Conservation (phyloP, 2,888 invertebrate species). For the Xestobium rufovillosum region DNA sequence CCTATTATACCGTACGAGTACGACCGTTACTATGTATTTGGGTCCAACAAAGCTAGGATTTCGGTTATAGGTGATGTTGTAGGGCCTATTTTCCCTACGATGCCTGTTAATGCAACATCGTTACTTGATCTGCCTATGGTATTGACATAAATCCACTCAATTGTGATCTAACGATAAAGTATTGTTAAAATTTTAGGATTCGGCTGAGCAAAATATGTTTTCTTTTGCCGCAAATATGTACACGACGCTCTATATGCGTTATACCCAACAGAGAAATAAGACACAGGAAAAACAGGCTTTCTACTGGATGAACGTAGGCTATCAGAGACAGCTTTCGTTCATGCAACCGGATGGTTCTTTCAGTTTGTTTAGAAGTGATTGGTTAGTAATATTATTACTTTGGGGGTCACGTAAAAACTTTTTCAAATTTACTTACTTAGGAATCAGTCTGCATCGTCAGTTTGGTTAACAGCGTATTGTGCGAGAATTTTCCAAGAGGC, state of each 20-base stretch:
- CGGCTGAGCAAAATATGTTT: constrained; percentile 93
- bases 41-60: constrained; percentile 79
- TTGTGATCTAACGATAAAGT: constrained; percentile 7
- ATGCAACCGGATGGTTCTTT: constrained; percentile 89
- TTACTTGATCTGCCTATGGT: constrained; percentile 70
- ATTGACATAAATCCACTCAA: constrained; percentile 1
- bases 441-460: constrained; percentile 80
- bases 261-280: constrained; percentile 79
- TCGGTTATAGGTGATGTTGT: constrained; percentile 86
- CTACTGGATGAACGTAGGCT: constrained; percentile 80
- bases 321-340: constrained; percentile 85
- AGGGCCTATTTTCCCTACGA: constrained; percentile 85
- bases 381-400: constrained; percentile 48
- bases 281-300: constrained; percentile 76
- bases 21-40: constrained; percentile 87
- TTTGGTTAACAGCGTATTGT: constrained; percentile 90
- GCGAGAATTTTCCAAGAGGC: constrained; percentile 85
- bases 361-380: constrained; percentile 83
- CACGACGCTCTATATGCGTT: constrained; percentile 82
- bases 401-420: neutral
- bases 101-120: constrained; percentile 84
- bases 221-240: constrained; percentile 93
- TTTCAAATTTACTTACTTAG: constrained; percentile 35
- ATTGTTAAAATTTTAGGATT: constrained; percentile 49
- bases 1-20: constrained; percentile 88